Evolutionary conservation across 2,797 vertebrate species (phyloP), one percentile per base, ranked within the genome.

Genomic region (Echiichthys vipera): DNA sequence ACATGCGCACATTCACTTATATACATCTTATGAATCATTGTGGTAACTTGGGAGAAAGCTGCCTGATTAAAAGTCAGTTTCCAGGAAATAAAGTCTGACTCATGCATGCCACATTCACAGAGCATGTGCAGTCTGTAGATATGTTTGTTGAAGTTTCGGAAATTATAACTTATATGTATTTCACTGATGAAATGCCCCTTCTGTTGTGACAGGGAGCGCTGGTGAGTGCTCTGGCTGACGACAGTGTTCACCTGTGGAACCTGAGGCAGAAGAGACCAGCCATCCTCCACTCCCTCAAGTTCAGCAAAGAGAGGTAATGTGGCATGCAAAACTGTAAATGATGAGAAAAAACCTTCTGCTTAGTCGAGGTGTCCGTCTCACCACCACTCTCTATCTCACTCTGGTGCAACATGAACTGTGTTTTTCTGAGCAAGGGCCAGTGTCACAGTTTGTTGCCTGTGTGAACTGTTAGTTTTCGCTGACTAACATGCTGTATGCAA

Each of bases 231-330:
- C 95, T 98, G 96, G 96, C 97, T 63, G 98, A 99, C 64, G 98
- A 99, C 89, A 98, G 94, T 24, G 93, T 99, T 83, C 97, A 99
- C 85, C 92, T 99, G 84, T 99, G 97, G 98, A 99, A 99, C 91
- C 94, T 99, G 88, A 96, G 98, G 93, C 98, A 99, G 89, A 99
- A 99, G 93, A 96, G 98, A 91, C 98, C 98, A 37, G 98, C 98
- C 77, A 95, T 99, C 85, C 94, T 99, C 75, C 98, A 99, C 91
- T 99, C 98, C 7, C 96, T 99, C 71, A 99, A 99, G 93, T 99
- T 99, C 93, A 99, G 94, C 94, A 94, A 89, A 94, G 98, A 99
- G 95, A 96, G 97, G 98, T 99, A 91, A 92, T 95, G 22, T 17
- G 24, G 15, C 30, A 2, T 0, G 1, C 13, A 7, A 18, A 65